Evolutionary conservation across 1,140 invertebrate genomes (phyloP).

Genomic region (Drepana arcuata): DNA sequence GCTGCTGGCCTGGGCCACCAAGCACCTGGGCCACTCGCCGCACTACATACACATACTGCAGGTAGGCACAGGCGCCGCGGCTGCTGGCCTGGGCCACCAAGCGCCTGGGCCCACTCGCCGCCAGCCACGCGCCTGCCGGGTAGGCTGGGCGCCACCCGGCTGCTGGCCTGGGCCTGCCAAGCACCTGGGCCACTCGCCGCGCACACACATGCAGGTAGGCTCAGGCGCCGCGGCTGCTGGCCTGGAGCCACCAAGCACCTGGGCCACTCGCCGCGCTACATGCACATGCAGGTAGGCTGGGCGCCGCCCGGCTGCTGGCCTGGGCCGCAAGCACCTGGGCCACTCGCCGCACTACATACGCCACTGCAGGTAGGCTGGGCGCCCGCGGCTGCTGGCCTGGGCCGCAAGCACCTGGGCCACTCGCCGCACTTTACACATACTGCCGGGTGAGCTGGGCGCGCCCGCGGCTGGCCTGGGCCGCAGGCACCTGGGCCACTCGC

Average conservation of each 20-base stretch:
- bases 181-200: no score
- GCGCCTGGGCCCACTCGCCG: no score
- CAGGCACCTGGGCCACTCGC: no score
- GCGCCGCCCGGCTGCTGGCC: no score
- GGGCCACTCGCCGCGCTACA: conserved; percentile 7
- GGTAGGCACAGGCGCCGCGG: conserved; percentile 71
- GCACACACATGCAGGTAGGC: no score
- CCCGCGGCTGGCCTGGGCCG: no score
- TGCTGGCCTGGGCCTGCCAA: no score
- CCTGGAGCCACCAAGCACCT: conserved; percentile 79
- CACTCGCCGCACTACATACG: conserved; percentile 4
- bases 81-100: no score
- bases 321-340: conserved; percentile 51
- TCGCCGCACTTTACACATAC: no score
- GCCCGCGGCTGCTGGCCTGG: no score
- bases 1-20: conserved; percentile 86
- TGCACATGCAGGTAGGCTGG: conserved; percentile 13
- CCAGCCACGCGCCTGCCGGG: conserved; percentile 8
- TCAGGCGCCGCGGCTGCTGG: conserved; percentile 86
- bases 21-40: conserved; percentile 9
- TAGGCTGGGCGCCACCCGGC: conserved; percentile 15
- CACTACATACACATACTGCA: conserved; percentile 12
- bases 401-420: no score
- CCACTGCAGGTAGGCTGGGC: conserved; percentile 17
- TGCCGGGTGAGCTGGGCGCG: no score